Base-by-base conservation (phyloP, 2,797 vertebrate genomes). In the Benthosema pterotum region DNA sequence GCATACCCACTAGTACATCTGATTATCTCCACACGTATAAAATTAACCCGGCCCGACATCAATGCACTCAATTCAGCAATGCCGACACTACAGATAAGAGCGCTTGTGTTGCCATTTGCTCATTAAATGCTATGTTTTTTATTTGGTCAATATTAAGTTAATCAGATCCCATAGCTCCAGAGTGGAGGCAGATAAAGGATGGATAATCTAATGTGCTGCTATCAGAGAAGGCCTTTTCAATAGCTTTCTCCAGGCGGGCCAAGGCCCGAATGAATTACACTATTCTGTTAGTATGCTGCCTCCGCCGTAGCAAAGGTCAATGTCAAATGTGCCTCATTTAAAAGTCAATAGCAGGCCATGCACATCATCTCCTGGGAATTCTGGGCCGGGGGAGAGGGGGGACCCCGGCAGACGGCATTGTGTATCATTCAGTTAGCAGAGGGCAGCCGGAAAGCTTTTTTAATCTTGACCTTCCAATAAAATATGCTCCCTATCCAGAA, bases 291-390 rank as follows among this genome's bases (percentile, higher is more conserved):
- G 90, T 90, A 91, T 91, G 87, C 89, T 80, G 83, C 80, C 72
- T 78, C 87, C 32, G 84, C 80, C 63, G 60, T 84, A 89, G 81
- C 82, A 90, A 92, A 93, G 90, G 89, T 91, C 91, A 91, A 91
- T 88, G 89, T 92, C 89, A 91, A 91, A 90, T 83, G 85, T 81
- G 87, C 82, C 88, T 91, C 90, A 91, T 92, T 91, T 92, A 90
- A 91, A 93, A 92, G 90, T 92, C 91, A 93, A 91, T 92, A 90
- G 88, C 83, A 6, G 59, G 67, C 79, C 76, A 69, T 83, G 87
- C 87, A 89, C 88, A 91, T 91, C 87, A 88, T 90, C 91, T 91
- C 89, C 88, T 87, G 91, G 89, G 90, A 90, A 90, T 90, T 88
- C 78, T 79, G 78, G 83, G 74, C 74, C 5, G 32, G 32, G 32